Evolutionary conservation across 2,113 vertebrate species (phyloP), one percentile per base, ranked within the genome.

Genomic region (Protomyctophum bolini): DNA sequence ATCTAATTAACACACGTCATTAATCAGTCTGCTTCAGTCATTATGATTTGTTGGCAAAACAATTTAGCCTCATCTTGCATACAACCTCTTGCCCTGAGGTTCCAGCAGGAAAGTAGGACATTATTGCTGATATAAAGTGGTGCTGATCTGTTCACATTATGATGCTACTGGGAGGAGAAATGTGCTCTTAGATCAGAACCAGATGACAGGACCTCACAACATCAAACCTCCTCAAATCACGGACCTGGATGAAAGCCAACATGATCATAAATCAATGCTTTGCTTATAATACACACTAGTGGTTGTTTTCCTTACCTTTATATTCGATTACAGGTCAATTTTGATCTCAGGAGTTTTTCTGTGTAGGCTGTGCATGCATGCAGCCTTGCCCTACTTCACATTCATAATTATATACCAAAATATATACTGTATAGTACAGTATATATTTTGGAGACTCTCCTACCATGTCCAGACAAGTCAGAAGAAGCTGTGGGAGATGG

Each of bases 131-230:
- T 10, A 7, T n/a, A 14, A 61, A 10, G 14, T 12, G 33, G 69
- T 29, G 41, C 48, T 55, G 28, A 48, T 63, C 50, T 62, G 10
- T 10, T 52, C 47, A 33, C 57, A 70, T 70, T 61, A 61, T 8
- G n/a, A 11, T 6, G 47, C 21, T 59, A 59, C 66, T 50, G 46
- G 41, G 15, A 41, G 52, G 47, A n/a, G 62, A 14, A 10, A 54
- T 10, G 21, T 29, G 57, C 57, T 33, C 28, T 52, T n/a, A 69
- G 15, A 63, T 61, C 58, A 54, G 49, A 70, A 15, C 48, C 67
- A 14, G 49, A 50, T 66, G 48, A 50, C 62, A 64, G n/a, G 8
- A 66, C 15, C 28, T 52, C 14, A 54, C 63, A 33, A 6, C 6
- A 12, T 5, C n/a, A 12, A 29, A 8, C 57, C 28, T 29, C 28